Conservation (phyloP, 2,888 invertebrate genomes). For the Sympetrum striolatum region DNA sequence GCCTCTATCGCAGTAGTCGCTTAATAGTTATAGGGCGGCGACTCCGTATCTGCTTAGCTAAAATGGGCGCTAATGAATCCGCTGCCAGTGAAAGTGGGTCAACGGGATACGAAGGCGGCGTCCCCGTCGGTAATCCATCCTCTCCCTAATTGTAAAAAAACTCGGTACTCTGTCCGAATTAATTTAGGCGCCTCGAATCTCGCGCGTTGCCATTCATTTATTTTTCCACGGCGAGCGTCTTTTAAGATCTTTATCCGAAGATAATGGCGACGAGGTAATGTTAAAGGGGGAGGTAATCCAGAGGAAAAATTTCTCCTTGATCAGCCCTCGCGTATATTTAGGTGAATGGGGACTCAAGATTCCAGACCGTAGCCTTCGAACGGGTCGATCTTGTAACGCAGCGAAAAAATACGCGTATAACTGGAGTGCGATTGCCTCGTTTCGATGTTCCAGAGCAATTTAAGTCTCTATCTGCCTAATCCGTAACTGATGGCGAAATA, state of each 20-base stretch:
- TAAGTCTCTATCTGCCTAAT: neutral
- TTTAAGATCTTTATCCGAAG: neutral
- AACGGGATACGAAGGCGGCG: neutral
- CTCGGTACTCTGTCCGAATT: neutral
- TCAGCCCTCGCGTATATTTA: neutral
- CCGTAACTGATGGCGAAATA: neutral
- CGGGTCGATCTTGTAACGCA: neutral
- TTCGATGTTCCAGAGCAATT: neutral
- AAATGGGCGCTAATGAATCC: conserved; percentile 23
- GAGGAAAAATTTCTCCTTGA: neutral
- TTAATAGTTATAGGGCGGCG: neutral
- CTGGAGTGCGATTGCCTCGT: neutral
- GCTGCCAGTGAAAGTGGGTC: conserved; percentile 11
- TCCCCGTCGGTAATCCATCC: neutral
- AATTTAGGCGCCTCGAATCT: neutral
- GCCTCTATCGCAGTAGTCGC: neutral
- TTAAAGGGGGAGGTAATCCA: neutral
- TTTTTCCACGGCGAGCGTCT: neutral
- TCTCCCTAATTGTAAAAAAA: neutral
- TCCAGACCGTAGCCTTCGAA: neutral
- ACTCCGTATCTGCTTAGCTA: neutral
- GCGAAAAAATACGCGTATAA: neutral
- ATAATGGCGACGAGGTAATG: neutral
- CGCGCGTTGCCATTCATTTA: neutral
- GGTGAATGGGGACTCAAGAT: neutral